Percentiles rank a stretch among this genome's conserved stretches.
phyloP scores from a whole-genome alignment of 2,888 invertebrate species.

The Pristionchus japonicus region DNA sequence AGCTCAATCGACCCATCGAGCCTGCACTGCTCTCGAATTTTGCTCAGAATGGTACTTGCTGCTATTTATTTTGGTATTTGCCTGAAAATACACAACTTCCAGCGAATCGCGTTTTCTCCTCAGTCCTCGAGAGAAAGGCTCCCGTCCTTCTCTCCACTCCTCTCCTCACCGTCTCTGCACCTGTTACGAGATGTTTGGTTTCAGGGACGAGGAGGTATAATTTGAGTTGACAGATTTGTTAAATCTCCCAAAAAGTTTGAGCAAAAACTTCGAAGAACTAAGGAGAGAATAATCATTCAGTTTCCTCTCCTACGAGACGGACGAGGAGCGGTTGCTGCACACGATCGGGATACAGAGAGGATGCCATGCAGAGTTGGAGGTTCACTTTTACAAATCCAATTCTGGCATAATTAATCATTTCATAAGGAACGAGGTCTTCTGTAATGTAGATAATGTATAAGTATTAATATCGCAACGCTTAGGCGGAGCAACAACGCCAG shows the following conservation, averaged over 20 bases:
- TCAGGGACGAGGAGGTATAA: constrained; percentile 59
- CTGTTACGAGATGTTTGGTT: constrained; percentile 56
- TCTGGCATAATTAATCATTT: no score
- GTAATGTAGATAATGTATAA: background rate
- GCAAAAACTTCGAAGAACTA: no score
- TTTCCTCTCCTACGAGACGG: constrained; percentile 59
- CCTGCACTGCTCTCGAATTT: background rate
- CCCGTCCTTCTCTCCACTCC: constrained; percentile 55
- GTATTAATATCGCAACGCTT: background rate
- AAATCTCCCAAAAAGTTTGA: no score
- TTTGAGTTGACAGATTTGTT: background rate
- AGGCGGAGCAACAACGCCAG: constrained; percentile 32
- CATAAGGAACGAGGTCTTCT: no score
- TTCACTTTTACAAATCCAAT: no score
- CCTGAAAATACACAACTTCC: background rate
- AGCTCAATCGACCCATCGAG: constrained; percentile 25
- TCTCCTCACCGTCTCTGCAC: constrained; percentile 54
- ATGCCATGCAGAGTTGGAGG: constrained; percentile 61
- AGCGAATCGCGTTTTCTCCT: constrained; percentile 54
- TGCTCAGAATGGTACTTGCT: background rate
- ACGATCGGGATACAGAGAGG: constrained; percentile 54
- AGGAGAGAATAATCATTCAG: constrained; percentile 41
- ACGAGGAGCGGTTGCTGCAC: constrained; percentile 57
- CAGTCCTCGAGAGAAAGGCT: constrained; percentile 51
- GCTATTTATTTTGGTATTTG: background rate